These are phyloP conservation scores for Gallinago undulata DNA, from an alignment of 2,113 vertebrate species.

Conservation along the genomic window DNA sequence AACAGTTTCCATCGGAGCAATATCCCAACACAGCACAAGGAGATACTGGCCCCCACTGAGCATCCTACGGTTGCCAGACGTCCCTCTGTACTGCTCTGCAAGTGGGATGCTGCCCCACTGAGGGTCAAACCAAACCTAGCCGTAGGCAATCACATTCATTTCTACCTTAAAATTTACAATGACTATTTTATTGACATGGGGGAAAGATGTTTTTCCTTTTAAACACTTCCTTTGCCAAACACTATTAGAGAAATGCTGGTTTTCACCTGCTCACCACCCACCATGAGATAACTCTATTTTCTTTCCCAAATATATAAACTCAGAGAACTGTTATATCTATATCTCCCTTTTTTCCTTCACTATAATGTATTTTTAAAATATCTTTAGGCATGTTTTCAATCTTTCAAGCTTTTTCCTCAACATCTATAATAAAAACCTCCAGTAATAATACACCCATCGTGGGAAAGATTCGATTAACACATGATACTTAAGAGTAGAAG, in stretches of 20 bases:
- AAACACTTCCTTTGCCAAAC: neutral
- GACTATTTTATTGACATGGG: neutral
- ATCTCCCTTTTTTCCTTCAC: neutral
- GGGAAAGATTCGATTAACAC: neutral
- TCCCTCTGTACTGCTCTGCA: rapidly evolving
- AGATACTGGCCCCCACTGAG: neutral
- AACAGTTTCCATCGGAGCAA: neutral
- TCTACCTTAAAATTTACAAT: neutral
- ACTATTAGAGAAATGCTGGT: neutral
- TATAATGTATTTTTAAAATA: neutral
- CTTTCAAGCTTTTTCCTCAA: neutral
- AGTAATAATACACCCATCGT: neutral
- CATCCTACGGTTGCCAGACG: neutral
- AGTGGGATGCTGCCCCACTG: neutral
- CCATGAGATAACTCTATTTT: neutral
- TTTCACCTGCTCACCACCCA: neutral
- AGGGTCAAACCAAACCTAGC: neutral
- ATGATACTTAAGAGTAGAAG: neutral
- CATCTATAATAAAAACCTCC: neutral
- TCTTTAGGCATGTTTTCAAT: neutral
- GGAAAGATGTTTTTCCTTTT: neutral
- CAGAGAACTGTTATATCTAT: rapidly evolving
- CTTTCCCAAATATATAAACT: neutral
- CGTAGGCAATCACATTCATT: neutral
- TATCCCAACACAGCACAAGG: neutral